These are phyloP conservation scores for Odontamblyopus lacepedii DNA, from an alignment of 2,797 vertebrate genomes.

Conservation along the genomic window DNA sequence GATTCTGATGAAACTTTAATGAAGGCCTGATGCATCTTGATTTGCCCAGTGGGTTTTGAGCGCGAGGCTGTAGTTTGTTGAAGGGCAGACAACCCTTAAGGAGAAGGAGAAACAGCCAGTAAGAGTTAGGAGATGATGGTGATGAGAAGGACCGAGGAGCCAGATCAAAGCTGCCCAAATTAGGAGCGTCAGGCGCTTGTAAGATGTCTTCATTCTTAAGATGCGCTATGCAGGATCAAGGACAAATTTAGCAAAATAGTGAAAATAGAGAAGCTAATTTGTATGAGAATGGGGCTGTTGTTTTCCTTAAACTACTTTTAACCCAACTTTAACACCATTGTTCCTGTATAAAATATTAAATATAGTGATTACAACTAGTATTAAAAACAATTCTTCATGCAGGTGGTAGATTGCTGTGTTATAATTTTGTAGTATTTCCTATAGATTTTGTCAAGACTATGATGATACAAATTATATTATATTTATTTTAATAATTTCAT, in stretches of 20 bases:
- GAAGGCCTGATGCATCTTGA: constrained; percentile 16
- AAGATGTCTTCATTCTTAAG: constrained; percentile 59
- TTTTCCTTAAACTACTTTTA: constrained; percentile 24
- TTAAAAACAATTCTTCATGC: not conserved
- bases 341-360: not conserved
- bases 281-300: constrained; percentile 28
- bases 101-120: constrained; percentile 8
- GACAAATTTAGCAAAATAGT: constrained; percentile 37
- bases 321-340: constrained; percentile 11
- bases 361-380: not conserved
- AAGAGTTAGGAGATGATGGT: constrained; percentile 36
- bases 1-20: constrained; percentile 22
- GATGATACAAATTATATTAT: too few relatives aligned
- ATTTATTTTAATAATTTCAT: too few relatives aligned
- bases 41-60: constrained; percentile 10
- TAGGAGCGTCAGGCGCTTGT: constrained; percentile 54
- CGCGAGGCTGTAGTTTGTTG: constrained; percentile 48
- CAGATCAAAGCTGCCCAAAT: constrained; percentile 66
- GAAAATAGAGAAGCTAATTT: constrained; percentile 46
- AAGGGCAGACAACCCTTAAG: constrained; percentile 54
- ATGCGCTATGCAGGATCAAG: constrained; percentile 63
- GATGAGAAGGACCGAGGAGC: constrained; percentile 41
- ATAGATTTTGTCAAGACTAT: too few relatives aligned
- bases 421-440: too few relatives aligned
- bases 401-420: not conserved